Evolutionary conservation across 2,113 vertebrate species (phyloP).

Genomic region (Carassius auratus): DNA sequence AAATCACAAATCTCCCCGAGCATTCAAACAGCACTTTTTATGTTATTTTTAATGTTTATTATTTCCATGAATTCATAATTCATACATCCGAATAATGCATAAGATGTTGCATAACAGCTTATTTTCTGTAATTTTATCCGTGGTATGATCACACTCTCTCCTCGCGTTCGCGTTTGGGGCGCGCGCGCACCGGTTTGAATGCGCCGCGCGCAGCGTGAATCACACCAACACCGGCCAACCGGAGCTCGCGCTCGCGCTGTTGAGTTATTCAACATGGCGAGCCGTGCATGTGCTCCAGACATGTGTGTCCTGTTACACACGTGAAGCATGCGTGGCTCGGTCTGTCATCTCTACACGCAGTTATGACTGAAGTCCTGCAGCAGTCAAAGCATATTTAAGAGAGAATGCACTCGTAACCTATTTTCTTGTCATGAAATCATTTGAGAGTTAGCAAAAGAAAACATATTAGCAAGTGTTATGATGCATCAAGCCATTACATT

Average conservation of each 20-base stretch:
- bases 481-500: not conserved
- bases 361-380: not conserved
- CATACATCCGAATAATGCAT: not conserved
- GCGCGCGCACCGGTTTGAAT: not conserved
- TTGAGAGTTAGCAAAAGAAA: not conserved
- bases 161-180: no score
- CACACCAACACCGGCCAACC: conserved; percentile 11
- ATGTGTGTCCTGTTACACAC: not conserved
- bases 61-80: no score
- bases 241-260: not conserved
- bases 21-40: not conserved
- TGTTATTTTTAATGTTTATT: not conserved
- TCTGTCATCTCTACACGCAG: not conserved
- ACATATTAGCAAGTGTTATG: no score
- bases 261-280: conserved; percentile 39
- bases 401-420: not conserved
- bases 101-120: no score
- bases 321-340: not conserved
- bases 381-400: not conserved
- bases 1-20: not conserved
- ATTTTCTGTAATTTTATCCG: no score
- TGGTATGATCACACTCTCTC: no score
- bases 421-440: not conserved
- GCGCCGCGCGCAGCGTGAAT: not conserved
- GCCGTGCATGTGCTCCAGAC: conserved; percentile 6